phyloP scores from a whole-genome alignment of 2,113 vertebrate species.

The Atrichornis clamosus region DNA sequence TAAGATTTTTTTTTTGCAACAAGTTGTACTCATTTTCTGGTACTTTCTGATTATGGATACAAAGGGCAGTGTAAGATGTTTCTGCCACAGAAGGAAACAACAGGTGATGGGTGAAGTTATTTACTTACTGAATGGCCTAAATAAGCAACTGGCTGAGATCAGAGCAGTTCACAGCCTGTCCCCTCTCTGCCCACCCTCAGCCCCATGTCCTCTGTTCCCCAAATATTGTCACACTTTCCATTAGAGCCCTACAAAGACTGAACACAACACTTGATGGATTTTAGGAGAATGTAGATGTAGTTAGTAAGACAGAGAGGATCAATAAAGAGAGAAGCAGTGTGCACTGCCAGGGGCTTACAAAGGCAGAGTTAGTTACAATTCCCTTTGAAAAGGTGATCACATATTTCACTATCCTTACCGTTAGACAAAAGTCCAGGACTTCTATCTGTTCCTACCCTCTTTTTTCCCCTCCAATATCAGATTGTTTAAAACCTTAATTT shows the following conservation, averaged over 20 bases:
- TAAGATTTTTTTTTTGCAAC: not conserved
- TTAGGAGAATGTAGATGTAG: not conserved
- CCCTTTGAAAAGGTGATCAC: not conserved
- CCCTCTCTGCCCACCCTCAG: not conserved
- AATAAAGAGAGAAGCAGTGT: not conserved
- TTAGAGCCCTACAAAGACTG: not conserved
- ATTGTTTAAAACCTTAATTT: constrained; percentile 19
- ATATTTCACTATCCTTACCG: not conserved
- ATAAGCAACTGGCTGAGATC: constrained; percentile 23
- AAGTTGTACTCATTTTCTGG: constrained; percentile 9
- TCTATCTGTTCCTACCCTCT: not conserved
- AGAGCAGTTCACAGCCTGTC: not conserved
- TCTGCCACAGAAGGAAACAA: constrained; percentile 5
- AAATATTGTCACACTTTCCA: not conserved
- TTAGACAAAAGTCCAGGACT: not conserved
- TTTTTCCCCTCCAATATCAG: not conserved
- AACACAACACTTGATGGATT: not conserved
- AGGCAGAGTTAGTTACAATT: not conserved
- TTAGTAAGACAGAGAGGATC: not conserved
- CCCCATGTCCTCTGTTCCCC: not conserved
- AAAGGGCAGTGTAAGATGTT: not conserved
- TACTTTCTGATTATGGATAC: constrained; percentile 31
- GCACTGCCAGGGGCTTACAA: not conserved
- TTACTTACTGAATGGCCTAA: constrained; percentile 14
- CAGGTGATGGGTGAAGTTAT: constrained; percentile 24